These are phyloP conservation scores for Papilio glaucus DNA, from an alignment of 1,140 invertebrate genomes.

Conservation along the genomic window DNA sequence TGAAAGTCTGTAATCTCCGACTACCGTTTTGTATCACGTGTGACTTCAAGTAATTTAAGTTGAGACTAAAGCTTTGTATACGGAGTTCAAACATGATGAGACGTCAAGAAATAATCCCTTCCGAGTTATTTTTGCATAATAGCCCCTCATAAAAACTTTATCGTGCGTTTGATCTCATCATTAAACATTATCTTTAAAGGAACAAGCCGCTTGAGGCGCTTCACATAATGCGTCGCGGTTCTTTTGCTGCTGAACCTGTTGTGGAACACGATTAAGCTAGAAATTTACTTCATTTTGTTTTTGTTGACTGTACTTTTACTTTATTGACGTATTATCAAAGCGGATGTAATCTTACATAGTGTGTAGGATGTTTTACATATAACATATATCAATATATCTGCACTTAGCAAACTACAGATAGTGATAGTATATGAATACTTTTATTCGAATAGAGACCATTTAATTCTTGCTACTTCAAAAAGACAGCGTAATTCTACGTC, in stretches of 20 bases:
- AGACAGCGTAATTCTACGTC: no score
- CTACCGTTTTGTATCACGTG: no score
- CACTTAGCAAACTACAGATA: no score
- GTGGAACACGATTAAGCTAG: not conserved
- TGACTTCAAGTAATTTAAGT: no score
- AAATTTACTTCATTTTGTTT: not conserved
- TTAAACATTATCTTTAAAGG: not conserved
- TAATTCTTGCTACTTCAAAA: no score
- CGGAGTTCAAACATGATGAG: not conserved
- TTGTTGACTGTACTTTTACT: not conserved
- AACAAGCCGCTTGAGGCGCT: not conserved
- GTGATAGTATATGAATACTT: no score
- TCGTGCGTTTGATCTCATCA: conserved; percentile 11
- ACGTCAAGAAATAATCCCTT: not conserved
- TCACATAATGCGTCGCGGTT: not conserved
- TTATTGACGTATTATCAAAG: no score
- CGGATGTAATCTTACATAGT: not conserved
- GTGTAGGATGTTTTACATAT: not conserved
- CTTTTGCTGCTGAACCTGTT: not conserved
- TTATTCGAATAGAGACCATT: no score
- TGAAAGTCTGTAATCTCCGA: no score
- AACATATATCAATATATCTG: no score
- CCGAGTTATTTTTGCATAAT: not conserved
- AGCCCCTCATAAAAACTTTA: not conserved
- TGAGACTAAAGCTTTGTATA: not conserved